Conservation (phyloP, 2,797 vertebrate genomes). For the Telmatherina bonti region DNA sequence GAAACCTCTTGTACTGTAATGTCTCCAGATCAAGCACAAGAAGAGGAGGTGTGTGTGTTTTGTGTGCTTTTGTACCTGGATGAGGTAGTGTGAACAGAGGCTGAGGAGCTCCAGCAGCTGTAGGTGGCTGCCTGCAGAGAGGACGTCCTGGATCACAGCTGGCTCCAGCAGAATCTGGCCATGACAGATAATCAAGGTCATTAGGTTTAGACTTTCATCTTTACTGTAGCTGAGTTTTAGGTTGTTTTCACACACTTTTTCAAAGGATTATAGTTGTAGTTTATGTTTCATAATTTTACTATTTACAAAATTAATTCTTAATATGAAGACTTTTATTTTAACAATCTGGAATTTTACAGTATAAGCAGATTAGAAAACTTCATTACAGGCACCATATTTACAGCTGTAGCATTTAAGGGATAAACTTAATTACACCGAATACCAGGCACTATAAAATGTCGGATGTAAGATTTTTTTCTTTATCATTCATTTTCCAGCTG, state of each 20-base stretch:
- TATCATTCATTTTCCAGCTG: neutral
- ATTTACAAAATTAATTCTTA: neutral
- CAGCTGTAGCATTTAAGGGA: neutral
- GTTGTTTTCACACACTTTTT: slow-evolving; percentile 5
- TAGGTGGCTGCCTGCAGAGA: slow-evolving; percentile 96
- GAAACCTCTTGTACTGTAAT: neutral
- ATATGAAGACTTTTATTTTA: neutral
- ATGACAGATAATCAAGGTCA: slow-evolving; percentile 43
- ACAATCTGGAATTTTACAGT: neutral
- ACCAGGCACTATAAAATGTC: neutral
- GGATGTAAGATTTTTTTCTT: neutral
- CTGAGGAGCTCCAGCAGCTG: slow-evolving; percentile 95
- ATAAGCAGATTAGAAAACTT: neutral
- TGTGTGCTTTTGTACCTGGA: slow-evolving; percentile 59
- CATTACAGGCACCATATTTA: neutral
- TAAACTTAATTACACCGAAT: neutral
- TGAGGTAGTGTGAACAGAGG: slow-evolving; percentile 96
- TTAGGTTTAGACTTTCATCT: neutral
- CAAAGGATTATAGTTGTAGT: neutral
- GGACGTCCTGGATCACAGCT: slow-evolving; percentile 93
- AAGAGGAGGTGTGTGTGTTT: slow-evolving; percentile 3
- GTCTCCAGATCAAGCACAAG: neutral
- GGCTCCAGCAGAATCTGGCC: slow-evolving; percentile 93
- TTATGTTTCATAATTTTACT: neutral
- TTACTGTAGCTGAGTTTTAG: slow-evolving; percentile 9